Evolutionary conservation across 2,797 vertebrate species (phyloP), one percentile per base, ranked within the genome.

Genomic region (Emydoidea blandingii): DNA sequence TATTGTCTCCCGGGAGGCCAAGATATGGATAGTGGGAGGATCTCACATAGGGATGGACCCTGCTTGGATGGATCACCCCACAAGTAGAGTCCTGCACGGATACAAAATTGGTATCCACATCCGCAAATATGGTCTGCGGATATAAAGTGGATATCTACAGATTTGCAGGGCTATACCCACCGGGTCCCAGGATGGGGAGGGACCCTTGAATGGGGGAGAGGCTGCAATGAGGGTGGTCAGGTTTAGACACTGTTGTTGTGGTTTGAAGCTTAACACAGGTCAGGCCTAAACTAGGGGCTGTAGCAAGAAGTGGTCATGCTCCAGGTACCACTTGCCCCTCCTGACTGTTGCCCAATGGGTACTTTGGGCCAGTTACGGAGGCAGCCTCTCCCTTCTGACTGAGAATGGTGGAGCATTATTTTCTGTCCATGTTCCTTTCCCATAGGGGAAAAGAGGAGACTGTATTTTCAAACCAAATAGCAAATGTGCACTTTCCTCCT

Each of bases 91-190:
- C 57, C 29, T 59, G 57, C 57, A 57, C 12, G 3, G 27, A 29
- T 57, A 57, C 56, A 57, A 57, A 57, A 27, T 57, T 57, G 25
- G 25, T 29, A 57, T 29, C 11, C 11, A 5, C 11, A 14, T 59
- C 57, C 3, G 1, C 57, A 31, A 6, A 3, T 15, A 31, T 14
- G 29, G 57, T 12, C 57, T 27, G 12, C 5, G 5, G 12, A 5
- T 57, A 27, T 12, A 27, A 56, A 56, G 23, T 7, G 9, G 23
- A 56, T 27, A 5, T 5, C 27, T 59, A 29, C 27, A 6, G 57
- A 14, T 59, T 31, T 31, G 57, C 57, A 29, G 57, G 52, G 57
- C 57, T 14, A 29, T 27, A 57, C 15, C 62, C 62, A n/a, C 16
- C 8, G 16, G 34, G 6, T 68, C n/a, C 16, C 15, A 19, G 16